Evolutionary conservation across 1,140 invertebrate genomes (phyloP), one percentile per base, ranked within the genome.

Genomic region (Drosophila chauvacae): DNA sequence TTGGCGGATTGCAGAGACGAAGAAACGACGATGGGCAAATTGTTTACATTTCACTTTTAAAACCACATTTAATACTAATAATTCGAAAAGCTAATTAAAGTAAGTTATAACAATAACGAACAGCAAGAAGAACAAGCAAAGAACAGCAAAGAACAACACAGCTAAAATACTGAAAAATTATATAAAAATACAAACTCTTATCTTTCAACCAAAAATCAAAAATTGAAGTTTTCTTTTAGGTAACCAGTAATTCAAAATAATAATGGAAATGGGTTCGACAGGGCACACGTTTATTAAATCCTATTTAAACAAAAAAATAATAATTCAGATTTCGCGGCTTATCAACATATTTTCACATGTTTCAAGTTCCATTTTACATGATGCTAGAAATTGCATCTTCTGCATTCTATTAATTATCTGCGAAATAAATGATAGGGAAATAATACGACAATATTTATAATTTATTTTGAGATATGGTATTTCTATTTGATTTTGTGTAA

Each of bases 141-240:
- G 39, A 53, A 80, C 69, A 41, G 26, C 65, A 55, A 70, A 41
- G 39, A 53, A 80, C 73, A 83, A 87, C 80, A 88, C 80, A 88
- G 84, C 84, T 88, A 87, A 88, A 84, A 88, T 84, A 90, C 84
- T 88, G 84, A 90, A 87, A 84, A 90, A 75, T 88, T 88, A 88
- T 87, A 87, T 88, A 77, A 85, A 87, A 88, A 88, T 90, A 88
- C 47, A 88, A 87, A 90, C 80, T 88, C 85, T 88, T 88, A 80
- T 88, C 84, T 88, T 87, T 84, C 85, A 88, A 88, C 69, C 77
- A 74, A 87, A 80, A 51, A 51, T 30, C 5, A 33, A 28, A n/a
- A 2, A 35, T 4, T 37, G 16, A 11, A 16, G 50, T 57, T 70
- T 44, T 44, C 23, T 35, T 39, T 20, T 7, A 9, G 14, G 14